Base-by-base conservation (phyloP, 2,113 vertebrate species). In the Phoxinus phoxinus region DNA sequence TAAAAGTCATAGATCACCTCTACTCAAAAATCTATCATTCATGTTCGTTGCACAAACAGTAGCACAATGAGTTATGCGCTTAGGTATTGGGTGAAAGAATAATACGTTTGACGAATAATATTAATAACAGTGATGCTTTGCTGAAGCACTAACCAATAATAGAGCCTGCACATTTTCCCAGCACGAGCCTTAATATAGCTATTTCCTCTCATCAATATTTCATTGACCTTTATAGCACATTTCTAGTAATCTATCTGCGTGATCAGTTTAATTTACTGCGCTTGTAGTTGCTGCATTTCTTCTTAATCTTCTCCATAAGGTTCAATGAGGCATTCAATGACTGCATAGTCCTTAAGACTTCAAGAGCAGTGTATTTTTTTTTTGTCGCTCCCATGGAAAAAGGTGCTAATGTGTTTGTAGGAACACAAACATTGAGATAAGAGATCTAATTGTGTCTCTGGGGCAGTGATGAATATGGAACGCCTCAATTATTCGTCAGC, bases 381-480 rank as follows among this genome's bases (percentile, higher is more conserved):
- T 48, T 17, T 17, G 0, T 56, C 6, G 4, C 32, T 72, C 4
- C 13, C 46, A 56, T 83, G 81, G 65, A 83, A 83, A 76, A 79
- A 71, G 48, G 12, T 56, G 81, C 48, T 83, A 83, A 83, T 72
- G 81, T 73, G 65, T 83, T 83, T 73, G 67, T 21, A 56, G 19
- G 67, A 83, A 58, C 67, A 83, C 65, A 83, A 83, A 83, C 81
- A 83, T 83, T 72, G 48, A 72, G 65, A 58, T 83, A 73, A 83
- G 48, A 83, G 81, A 73, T 83, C 48, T 83, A 72, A 83, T 83
- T 83, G 48, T 83, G 81, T 83, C 81, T 83, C 81, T 72, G 81
- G 81, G 65, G 81, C 67, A 73, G 67, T 58, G 67, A 83, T 83
- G 67, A 83, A 83, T 83, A 83, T 83, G 67, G 81, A 83, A 41